phyloP scores from a whole-genome alignment of 2,888 invertebrate species.

The Lumbricus terrestris region DNA sequence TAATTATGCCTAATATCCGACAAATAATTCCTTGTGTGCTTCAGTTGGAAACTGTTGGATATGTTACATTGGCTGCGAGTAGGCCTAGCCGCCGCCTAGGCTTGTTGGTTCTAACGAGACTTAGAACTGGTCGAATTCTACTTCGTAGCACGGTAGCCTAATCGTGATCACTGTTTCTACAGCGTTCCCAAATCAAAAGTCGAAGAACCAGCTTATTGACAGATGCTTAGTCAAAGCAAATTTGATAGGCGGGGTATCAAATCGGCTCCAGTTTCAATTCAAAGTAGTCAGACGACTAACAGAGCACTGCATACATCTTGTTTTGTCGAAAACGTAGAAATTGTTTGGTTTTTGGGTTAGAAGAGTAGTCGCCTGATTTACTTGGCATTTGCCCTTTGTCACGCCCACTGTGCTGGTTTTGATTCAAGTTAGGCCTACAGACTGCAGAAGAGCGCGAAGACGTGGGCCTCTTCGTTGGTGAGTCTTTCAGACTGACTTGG shows the following conservation, averaged over 20 bases:
- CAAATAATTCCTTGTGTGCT: no score
- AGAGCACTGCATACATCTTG: not conserved
- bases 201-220: no score
- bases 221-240: no score
- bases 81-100: no score
- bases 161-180: no score
- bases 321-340: not conserved
- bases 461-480: not conserved
- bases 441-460: not conserved
- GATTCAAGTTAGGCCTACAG: not conserved
- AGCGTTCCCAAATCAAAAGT: no score
- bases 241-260: no score
- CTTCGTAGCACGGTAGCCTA: no score
- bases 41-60: no score
- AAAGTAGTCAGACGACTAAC: not conserved
- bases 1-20: no score
- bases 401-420: not conserved
- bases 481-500: not conserved
- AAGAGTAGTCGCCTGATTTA: not conserved
- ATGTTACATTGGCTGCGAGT: no score
- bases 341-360: not conserved
- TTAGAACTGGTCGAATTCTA: not conserved
- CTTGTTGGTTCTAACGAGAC: not conserved
- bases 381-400: not conserved
- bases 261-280: no score